phyloP scores from a whole-genome alignment of 92 coral and sea anemone species.

The Heliopora coerulea region DNA sequence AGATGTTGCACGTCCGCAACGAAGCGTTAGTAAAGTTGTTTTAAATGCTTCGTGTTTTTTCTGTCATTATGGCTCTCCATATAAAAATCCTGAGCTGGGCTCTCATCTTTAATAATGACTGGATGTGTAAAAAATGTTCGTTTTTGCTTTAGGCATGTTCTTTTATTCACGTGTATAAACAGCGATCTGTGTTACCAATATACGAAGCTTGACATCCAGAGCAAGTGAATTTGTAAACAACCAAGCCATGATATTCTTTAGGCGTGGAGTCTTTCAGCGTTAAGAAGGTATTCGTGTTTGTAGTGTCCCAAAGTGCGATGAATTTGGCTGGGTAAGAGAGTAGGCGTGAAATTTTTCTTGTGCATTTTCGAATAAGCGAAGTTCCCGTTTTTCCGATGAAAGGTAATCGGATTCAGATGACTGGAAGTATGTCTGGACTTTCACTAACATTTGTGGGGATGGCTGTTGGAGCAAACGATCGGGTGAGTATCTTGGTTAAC shows the following conservation, averaged over 20 bases:
- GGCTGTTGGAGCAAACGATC: background rate
- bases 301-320: background rate
- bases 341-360: background rate
- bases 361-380: background rate
- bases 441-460: background rate
- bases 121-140: too few relatives aligned
- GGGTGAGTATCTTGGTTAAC: background rate
- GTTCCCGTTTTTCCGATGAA: constrained; percentile 13
- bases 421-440: background rate
- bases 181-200: too few relatives aligned
- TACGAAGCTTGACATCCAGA: too few relatives aligned
- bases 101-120: too few relatives aligned
- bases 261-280: background rate
- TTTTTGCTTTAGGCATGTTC: too few relatives aligned
- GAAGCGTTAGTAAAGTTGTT: too few relatives aligned
- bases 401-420: constrained; percentile 3
- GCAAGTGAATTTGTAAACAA: too few relatives aligned
- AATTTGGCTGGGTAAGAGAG: constrained; percentile 1
- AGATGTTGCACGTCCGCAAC: too few relatives aligned
- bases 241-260: background rate
- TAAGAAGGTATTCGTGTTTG: background rate
- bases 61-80: too few relatives aligned
- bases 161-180: too few relatives aligned
- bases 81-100: too few relatives aligned
- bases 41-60: too few relatives aligned